Conservation (phyloP, 2,888 invertebrate genomes). For the Escarpia spicata region DNA sequence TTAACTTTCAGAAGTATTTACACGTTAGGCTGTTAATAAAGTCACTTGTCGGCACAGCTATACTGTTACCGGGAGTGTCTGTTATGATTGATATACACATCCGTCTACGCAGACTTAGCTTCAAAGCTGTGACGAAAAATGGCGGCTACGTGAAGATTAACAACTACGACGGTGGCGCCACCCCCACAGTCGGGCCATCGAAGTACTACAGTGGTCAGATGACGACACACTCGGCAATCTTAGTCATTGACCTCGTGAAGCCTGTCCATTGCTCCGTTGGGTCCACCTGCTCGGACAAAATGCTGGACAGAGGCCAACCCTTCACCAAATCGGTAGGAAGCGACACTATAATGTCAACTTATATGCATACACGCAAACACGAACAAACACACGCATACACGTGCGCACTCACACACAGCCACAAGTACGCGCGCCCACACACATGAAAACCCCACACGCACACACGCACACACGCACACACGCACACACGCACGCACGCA, state of each 20-base stretch:
- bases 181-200: not conserved
- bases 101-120: not conserved
- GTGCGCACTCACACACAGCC: no score
- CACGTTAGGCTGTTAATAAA: no score
- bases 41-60: no score
- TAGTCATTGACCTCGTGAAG: not conserved
- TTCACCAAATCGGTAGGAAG: not conserved
- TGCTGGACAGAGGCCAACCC: constrained; percentile 17
- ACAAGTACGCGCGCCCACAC: no score
- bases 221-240: not conserved
- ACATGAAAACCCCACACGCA: no score
- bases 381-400: no score
- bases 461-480: not conserved
- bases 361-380: no score
- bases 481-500: no score
- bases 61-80: no score
- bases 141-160: constrained; percentile 21
- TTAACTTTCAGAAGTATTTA: no score
- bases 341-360: not conserved
- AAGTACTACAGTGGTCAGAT: constrained; percentile 18
- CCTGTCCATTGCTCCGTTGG: not conserved
- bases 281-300: not conserved
- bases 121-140: not conserved
- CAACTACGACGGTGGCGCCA: not conserved
- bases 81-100: not conserved